Percentiles rank a stretch among this genome's conserved stretches.
phyloP scores from a whole-genome alignment of 1,140 invertebrate species.

The Calliphora vicina region DNA sequence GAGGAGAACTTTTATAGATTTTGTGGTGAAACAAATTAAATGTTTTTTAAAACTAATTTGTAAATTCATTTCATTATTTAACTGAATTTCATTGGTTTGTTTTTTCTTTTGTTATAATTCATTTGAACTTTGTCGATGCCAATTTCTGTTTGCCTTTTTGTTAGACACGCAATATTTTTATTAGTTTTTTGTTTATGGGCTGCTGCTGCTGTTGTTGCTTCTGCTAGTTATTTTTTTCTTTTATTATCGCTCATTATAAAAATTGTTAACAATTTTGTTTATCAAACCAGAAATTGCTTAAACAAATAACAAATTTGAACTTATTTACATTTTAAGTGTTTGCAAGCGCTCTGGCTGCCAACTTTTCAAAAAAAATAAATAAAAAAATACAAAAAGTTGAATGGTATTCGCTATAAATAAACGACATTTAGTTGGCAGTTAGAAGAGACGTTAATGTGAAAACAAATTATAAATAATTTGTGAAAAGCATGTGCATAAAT shows the following conservation, averaged over 20 bases:
- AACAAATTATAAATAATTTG: constrained; percentile 21
- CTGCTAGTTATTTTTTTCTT: not conserved
- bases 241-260: not conserved
- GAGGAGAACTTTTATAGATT: no score
- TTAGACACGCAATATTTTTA: constrained; percentile 28
- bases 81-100: no score
- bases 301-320: constrained; percentile 17
- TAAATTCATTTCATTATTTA: no score
- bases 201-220: not conserved
- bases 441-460: constrained; percentile 22
- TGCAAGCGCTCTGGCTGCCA: not conserved
- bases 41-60: no score
- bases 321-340: constrained; percentile 30
- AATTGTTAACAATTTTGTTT: constrained; percentile 14
- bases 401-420: not conserved
- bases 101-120: no score
- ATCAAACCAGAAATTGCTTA: constrained; percentile 16
- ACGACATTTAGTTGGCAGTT: not conserved
- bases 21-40: no score
- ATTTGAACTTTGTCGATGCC: not conserved
- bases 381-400: not conserved
- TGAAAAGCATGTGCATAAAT: not conserved
- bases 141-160: not conserved
- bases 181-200: not conserved
- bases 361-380: not conserved